Base-by-base conservation (phyloP, 2,113 vertebrate species). In the Theristicus caerulescens region DNA sequence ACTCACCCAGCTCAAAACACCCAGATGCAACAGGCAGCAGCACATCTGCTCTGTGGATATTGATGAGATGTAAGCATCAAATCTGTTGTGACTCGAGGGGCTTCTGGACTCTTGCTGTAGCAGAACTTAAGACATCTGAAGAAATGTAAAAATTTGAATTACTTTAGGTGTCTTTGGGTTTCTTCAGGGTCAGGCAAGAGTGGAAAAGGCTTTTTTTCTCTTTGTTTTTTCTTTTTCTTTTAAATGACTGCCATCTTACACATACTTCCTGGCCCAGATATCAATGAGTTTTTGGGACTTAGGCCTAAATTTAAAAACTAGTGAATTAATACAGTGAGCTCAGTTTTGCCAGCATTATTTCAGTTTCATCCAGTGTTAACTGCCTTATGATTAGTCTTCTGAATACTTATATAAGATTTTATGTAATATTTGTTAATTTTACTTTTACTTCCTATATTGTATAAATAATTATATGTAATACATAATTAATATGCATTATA, bases 1-100 rank as follows among this genome's bases (percentile, higher is more conserved):
- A 36, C 22, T 76, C 7, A 17, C 18, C 1, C 2, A 3, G 16
- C 21, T 40, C 18, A 55, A 14, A 22, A 49, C 10, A 34, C 0
- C 0, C 4, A 5, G 25, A 4, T 46, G n/a, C 9, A 54, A 51
- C 2, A 79, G 22, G 21, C 59, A 82, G 69, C 29, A 82, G 25
- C 29, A 38, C 21, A 10, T 44, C 16, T 7, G 2, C 46, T 58
- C 51, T 46, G 34, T 21, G 40, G 71, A 8, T 76, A 42, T 42
- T 46, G 31, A 40, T 59, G 29, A 76, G 52, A 72, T 1, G 0
- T 1, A 6, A 91, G 7, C 32, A 64, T 32, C 44, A 61, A 38
- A 90, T 14, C 20, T 44, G 10, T 22, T 79, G 52, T 3, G 2
- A 14, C 4, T 55, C 4, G 6, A 83, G 16, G 11, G 14, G 4